These are phyloP conservation scores for Stenodera caucasica DNA, from an alignment of 2,888 invertebrate genomes.

Conservation along the genomic window DNA sequence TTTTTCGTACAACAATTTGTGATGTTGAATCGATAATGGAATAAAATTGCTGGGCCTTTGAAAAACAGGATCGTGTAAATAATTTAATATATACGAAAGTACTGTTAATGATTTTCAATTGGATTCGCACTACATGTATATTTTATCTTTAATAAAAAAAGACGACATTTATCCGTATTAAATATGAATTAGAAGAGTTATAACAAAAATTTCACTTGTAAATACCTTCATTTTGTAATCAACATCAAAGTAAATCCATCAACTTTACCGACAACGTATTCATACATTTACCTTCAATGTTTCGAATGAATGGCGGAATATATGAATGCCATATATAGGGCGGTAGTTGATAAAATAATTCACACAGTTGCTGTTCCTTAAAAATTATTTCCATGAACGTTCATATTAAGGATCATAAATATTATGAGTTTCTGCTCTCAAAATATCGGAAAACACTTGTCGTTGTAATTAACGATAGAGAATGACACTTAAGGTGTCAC, in stretches of 20 bases:
- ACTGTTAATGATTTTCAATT: not conserved
- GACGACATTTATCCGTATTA: not conserved
- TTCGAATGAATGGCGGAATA: not conserved
- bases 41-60: no score
- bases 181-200: not conserved
- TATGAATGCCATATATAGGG: not conserved
- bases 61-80: not conserved
- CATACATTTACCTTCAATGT: not conserved
- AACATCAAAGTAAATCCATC: slow-evolving; percentile 3
- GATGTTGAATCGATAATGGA: no score
- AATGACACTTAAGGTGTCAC: no score
- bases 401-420: not conserved
- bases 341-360: slow-evolving; percentile 1
- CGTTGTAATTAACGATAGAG: no score
- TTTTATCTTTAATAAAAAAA: not conserved
- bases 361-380: not conserved
- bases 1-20: no score
- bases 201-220: not conserved
- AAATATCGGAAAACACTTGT: not conserved
- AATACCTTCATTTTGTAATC: not conserved
- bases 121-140: not conserved
- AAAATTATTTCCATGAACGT: not conserved
- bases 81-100: not conserved
- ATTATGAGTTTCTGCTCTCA: not conserved
- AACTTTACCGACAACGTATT: not conserved